Conservation (phyloP, 2,113 vertebrate genomes). For the Chaenogobius annularis region DNA sequence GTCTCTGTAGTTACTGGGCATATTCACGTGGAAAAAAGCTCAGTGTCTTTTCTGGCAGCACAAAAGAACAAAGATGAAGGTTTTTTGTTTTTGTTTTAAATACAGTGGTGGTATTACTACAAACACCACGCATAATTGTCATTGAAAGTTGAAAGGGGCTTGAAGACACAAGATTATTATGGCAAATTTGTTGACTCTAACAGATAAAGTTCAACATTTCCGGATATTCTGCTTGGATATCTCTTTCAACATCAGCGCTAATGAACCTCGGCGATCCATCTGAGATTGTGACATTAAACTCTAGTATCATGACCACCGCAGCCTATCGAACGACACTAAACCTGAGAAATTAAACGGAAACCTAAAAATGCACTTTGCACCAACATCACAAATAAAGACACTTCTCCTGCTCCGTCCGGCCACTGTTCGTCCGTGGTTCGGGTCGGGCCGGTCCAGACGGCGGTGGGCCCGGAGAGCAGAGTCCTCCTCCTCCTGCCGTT, state of each 20-base stretch:
- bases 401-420: constrained; percentile 11
- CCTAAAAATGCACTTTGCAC: constrained; percentile 49
- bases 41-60: background rate
- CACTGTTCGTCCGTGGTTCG: background rate
- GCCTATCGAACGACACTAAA: constrained; percentile 46
- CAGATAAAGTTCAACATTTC: background rate
- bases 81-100: too few species aligned
- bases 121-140: background rate
- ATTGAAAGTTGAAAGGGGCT: background rate
- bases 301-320: background rate
- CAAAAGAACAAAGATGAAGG: too few species aligned
- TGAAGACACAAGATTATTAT: background rate
- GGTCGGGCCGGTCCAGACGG: constrained; percentile 26
- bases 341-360: constrained; percentile 73
- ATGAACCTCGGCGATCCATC: background rate
- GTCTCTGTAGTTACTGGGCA: too few species aligned
- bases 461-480: constrained; percentile 38
- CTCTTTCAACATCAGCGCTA: background rate
- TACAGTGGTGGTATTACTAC: too few species aligned
- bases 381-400: constrained; percentile 52
- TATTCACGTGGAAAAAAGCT: background rate
- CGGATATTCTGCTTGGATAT: background rate
- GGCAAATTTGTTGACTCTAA: background rate
- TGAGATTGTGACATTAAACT: background rate
- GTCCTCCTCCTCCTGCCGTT: constrained; percentile 42